Evolutionary conservation across 37 sponge, comb jelly and placozoan genomes (phyloP).

Genomic region (Mnemiopsis leidyi): DNA sequence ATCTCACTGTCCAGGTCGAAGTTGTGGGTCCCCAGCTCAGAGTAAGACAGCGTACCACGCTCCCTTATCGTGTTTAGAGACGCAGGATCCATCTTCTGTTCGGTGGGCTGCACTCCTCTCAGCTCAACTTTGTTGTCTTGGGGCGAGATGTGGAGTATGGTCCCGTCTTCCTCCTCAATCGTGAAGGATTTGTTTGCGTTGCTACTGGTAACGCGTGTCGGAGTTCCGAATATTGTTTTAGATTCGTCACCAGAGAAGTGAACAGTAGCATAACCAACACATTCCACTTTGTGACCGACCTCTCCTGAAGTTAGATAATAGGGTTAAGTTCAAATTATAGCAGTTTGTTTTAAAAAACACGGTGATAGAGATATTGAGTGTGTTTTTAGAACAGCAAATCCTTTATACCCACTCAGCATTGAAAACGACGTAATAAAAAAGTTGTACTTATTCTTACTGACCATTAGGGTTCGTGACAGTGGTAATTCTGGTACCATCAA

Average conservation of each 20-base stretch:
- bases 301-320: background rate
- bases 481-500: conserved; percentile 90
- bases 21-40: conserved; percentile 8
- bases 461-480: conserved; percentile 6
- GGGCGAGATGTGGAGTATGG: background rate
- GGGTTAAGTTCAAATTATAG: too few relatives aligned
- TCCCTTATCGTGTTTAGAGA: conserved; percentile 17
- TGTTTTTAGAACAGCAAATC: too few relatives aligned
- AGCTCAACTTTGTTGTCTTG: background rate
- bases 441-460: too few relatives aligned
- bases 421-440: too few relatives aligned
- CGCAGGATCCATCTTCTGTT: background rate
- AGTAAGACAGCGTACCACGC: background rate
- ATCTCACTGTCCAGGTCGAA: background rate
- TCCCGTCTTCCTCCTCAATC: conserved; percentile 4
- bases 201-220: background rate
- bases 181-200: background rate
- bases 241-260: conserved; percentile 65
- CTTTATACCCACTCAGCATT: too few relatives aligned
- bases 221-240: background rate
- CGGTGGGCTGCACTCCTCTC: background rate
- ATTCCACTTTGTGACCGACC: conserved; percentile 67
- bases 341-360: too few relatives aligned
- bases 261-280: conserved; percentile 79
- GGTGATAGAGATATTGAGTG: too few relatives aligned